Evolutionary conservation across 2,113 vertebrate species (phyloP), one percentile per base, ranked within the genome.

Genomic region (Hemichromis elongatus): DNA sequence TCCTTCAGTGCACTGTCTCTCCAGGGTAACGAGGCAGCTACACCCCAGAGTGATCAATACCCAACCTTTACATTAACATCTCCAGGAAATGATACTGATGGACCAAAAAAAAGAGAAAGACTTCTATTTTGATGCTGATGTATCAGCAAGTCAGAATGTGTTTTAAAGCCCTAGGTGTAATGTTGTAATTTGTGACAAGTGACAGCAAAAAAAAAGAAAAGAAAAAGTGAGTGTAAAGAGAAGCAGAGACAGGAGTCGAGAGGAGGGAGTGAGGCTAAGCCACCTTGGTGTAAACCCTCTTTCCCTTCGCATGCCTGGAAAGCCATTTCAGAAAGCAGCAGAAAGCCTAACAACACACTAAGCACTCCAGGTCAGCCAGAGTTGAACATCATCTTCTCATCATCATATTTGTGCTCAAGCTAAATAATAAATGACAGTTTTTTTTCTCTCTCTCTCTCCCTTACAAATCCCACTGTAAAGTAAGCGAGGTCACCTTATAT

Each of bases 381-480:
- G 96, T 96, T 96, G 93, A 96, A 96, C 96, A 96, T 96, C 96
- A 96, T 96, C 95, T 96, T 95, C 95, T 96, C 96, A 96, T 96
- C 95, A 95, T 94, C 95, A 96, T 95, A 96, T 96, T 95, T 96
- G 94, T 96, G 95, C 94, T 94, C 91, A 82, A 93, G 88, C 88
- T 96, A 96, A 96, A 96, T 96, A 96, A 96, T 96, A 95, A 94
- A 96, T 96, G 95, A 89, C 89, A 92, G 77, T 79, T 92, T 93
- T 84, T 68, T 86, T 75, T 19, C 40, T 57, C 18, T 40, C 52
- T 28, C 83, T 78, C 59, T 37, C 54, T 57, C 10, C 53, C 70
- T 75, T 81, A 83, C 94, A 94, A 95, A 95, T 86, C 83, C 77
- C 19, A 30, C 52, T 73, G 83, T 95, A 79, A 57, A 96, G 96